Evolutionary conservation across 2,113 vertebrate genomes (phyloP), one percentile per base, ranked within the genome.

Genomic region (Ceyx melanurus): DNA sequence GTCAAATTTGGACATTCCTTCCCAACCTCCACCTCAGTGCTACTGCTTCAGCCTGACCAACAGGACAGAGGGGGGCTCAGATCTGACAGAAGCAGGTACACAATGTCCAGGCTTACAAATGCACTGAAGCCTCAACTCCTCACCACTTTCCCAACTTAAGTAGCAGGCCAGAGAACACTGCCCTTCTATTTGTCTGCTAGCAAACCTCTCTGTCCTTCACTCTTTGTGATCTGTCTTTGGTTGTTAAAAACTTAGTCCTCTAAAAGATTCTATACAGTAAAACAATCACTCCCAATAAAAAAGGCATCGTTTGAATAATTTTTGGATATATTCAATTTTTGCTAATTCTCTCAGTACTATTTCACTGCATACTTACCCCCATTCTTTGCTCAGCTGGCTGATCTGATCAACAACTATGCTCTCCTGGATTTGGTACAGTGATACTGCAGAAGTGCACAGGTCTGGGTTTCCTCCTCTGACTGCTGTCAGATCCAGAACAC

Each of bases 381-480:
- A 99, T 48, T 99, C 99, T 93, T 98, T 99, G 97, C 99, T 99
- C 87, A 99, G 98, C 93, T 98, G 99, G 96, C 99, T 99, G 94
- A 99, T 99, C 97, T 99, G 99, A 97, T 99, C 99, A 54, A 99
- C 99, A 4, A 99, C 98, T 75, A 99, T 98, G 31, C 99, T 99
- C 94, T 99, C 99, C 89, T 99, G 99, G 53, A 98, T 98, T 42
- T 98, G 99, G 94, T 99, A 99, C 35, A 99, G 95, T 1, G 98
- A 99, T 10, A 98, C 97, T 2, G 99, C 98, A 1, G 99, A 99
- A 29, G 97, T 88, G 8, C 98, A 98, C 10, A 99, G 96, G 45
- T 99, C 99, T 13, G 98, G 98, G 80, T 98, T 98, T 1, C 98
- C 97, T 42, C 97, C 98, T 31, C 98, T 96, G 22, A 98, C 75